Base-by-base conservation (phyloP, 2,113 vertebrate genomes). In the Brachirus orientalis region DNA sequence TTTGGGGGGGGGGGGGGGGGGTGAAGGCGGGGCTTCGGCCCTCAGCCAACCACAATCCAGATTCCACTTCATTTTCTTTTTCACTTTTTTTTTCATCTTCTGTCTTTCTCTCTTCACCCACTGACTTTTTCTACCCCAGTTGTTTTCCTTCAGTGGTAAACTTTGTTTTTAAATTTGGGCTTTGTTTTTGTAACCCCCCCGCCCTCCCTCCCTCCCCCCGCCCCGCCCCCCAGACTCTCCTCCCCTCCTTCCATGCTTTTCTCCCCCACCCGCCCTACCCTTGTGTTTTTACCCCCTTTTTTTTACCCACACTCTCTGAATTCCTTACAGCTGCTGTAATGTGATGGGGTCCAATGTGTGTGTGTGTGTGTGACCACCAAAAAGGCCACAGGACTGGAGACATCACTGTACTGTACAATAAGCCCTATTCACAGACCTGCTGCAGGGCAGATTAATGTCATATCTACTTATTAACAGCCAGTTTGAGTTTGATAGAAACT, bases 131-230 rank as follows among this genome's bases (percentile, higher is more conserved):
- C 63, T 19, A 70, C 62, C 47, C 67, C 55, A 22, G 67, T 83
- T 92, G 88, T 90, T 93, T 91, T 88, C 77, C 81, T 90, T 87
- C 60, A 8, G 88, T 87, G 83, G 88, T 91, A 90, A 91, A 92
- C 84, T 88, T 89, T 90, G 88, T 91, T 93, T 92, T 91, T 77
- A 82, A 84, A 86, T 86, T 91, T 79, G 72, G 69, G 53, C 80
- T 88, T 89, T 92, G 92, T 91, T 91, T 91, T 92, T 88, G 72
- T 91, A 92, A 90, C 88, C 80, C 81, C 80, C 53, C 77, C 77
- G 67, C 35, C 40, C 16, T 4, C 79, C 79, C 75, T 58, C n/a
- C n/a, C n/a, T n/a, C n/a, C n/a, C n/a, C n/a, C n/a, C n/a, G n/a
- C n/a, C n/a, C n/a, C n/a, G n/a, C n/a, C n/a, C 72, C 72, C 60